Percentiles rank a stretch among this genome's conserved stretches.
phyloP scores from a whole-genome alignment of 2,113 vertebrate species.

The Phasianus colchicus region DNA sequence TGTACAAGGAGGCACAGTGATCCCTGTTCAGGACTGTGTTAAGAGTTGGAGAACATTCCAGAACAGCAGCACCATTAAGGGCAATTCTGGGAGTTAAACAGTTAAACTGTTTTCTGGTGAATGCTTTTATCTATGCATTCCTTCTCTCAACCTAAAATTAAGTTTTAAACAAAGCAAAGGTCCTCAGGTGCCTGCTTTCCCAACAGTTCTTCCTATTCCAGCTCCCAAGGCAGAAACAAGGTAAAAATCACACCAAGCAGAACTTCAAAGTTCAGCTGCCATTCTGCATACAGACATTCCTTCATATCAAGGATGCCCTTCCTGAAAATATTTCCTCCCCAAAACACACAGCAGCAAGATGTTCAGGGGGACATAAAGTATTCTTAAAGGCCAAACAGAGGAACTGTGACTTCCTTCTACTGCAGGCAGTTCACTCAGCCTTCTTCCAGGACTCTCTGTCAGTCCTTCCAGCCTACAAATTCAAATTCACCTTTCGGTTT shows the following conservation, averaged over 20 bases:
- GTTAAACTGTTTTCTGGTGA: too few relatives aligned
- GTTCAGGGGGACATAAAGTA: background rate
- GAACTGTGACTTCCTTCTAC: background rate
- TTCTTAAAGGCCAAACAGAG: background rate
- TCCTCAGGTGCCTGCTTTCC: background rate
- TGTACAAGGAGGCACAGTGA: background rate
- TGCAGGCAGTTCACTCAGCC: background rate
- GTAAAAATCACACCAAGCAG: background rate
- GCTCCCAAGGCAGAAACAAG: background rate
- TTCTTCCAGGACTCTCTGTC: background rate
- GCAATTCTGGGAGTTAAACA: background rate
- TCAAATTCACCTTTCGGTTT: conserved; percentile 27
- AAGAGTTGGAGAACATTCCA: background rate
- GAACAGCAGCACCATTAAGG: background rate
- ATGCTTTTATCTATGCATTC: background rate
- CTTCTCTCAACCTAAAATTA: background rate
- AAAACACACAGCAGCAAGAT: background rate
- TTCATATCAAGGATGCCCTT: background rate
- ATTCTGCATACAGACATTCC: background rate
- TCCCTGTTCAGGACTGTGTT: background rate
- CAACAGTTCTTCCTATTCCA: background rate
- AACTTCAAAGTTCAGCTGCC: background rate
- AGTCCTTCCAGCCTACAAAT: background rate
- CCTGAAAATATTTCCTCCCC: background rate
- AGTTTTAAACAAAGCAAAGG: background rate